phyloP scores from a whole-genome alignment of 1,140 invertebrate genomes.

The Cyphomyrmex costatus region DNA sequence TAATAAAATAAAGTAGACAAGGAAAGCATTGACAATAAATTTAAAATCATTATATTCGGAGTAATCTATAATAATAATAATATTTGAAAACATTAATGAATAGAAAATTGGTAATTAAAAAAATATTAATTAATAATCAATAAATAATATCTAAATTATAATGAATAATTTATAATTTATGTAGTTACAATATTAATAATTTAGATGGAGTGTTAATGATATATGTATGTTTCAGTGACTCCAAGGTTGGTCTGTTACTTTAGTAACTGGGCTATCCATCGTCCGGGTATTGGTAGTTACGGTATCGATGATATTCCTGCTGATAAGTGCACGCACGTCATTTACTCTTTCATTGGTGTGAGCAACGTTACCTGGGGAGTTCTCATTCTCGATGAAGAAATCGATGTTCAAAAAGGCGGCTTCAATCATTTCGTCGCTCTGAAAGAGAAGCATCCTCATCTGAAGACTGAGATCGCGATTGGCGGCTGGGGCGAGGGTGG shows the following conservation, averaged over 20 bases:
- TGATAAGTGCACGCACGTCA: constrained; percentile 94
- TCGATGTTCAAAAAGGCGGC: constrained; percentile 92
- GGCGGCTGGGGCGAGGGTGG: constrained; percentile 96
- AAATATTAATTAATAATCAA: no score
- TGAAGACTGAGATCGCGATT: constrained; percentile 93
- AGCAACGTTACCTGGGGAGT: constrained; percentile 92
- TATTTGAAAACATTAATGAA: no score
- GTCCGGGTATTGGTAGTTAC: constrained; percentile 93
- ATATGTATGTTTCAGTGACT: background rate
- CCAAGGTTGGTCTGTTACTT: constrained; percentile 94
- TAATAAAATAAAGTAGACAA: background rate
- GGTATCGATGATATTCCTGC: constrained; percentile 94
- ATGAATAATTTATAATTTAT: no score
- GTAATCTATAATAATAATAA: background rate
- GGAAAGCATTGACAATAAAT: background rate
- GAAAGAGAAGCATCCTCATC: constrained; percentile 90
- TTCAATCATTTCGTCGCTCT: constrained; percentile 94
- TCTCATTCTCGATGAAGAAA: constrained; percentile 93
- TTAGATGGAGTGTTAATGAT: background rate
- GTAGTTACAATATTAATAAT: background rate
- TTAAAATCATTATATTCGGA: background rate
- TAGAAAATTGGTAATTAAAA: no score
- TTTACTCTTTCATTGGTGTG: constrained; percentile 97
- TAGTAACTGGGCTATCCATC: constrained; percentile 96
- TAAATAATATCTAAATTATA: no score